Conservation (phyloP, 2,797 vertebrate species). For the Stomatorhinus walkeri region DNA sequence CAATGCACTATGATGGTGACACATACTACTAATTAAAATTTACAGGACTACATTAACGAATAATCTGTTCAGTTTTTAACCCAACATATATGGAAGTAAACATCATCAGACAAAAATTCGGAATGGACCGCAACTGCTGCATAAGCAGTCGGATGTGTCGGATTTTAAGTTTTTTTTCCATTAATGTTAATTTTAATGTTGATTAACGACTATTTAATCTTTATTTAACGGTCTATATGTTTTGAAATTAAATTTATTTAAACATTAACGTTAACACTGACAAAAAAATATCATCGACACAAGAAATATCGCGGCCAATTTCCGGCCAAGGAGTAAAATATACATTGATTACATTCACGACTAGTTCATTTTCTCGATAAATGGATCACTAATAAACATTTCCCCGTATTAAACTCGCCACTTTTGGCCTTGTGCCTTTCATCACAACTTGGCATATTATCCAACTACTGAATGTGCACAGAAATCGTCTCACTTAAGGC, state of each 20-base stretch:
- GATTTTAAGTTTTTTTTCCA: neutral
- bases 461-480: neutral
- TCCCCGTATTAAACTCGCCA: neutral
- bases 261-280: neutral
- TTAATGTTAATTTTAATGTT: neutral
- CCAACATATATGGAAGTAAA: neutral
- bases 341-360: neutral
- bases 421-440: neutral
- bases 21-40: neutral
- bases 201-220: neutral
- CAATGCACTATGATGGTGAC: neutral
- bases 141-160: neutral
- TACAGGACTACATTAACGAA: neutral
- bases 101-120: neutral
- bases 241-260: neutral
- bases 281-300: neutral
- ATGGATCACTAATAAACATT: neutral
- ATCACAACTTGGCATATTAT: neutral
- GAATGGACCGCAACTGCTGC: neutral
- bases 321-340: neutral
- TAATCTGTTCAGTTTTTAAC: neutral
- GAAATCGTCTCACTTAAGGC: neutral
- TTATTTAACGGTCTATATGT: neutral
- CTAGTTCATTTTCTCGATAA: neutral
- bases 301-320: neutral